phyloP scores from a whole-genome alignment of 2,113 vertebrate genomes.

The Varanus salvator region DNA sequence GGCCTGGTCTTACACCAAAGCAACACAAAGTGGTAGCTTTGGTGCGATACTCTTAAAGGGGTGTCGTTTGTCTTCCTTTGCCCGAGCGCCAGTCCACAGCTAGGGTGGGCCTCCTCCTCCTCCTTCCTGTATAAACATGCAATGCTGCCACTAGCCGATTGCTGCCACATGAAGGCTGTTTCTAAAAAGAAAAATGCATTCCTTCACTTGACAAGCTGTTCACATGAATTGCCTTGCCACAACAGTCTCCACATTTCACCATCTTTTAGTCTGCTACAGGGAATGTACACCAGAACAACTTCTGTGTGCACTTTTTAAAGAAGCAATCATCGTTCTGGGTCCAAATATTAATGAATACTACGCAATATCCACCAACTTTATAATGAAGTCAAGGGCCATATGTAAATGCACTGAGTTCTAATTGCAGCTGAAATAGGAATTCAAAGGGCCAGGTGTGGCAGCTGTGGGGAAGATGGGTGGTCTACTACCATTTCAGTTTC shows the following conservation, averaged over 20 bases:
- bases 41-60: not conserved
- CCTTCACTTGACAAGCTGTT: not conserved
- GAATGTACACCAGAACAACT: no score
- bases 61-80: not conserved
- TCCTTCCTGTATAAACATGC: not conserved
- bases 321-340: no score
- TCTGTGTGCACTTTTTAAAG: no score
- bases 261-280: not conserved
- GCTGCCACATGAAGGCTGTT: not conserved
- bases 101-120: not conserved
- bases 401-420: no score
- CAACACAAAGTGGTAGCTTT: not conserved
- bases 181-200: not conserved
- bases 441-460: no score
- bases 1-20: not conserved
- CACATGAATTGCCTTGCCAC: not conserved
- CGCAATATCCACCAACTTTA: no score
- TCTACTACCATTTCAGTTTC: no score
- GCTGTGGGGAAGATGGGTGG: no score
- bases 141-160: not conserved
- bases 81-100: not conserved
- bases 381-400: no score
- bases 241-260: not conserved
- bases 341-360: no score
- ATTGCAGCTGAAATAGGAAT: no score